Conservation (phyloP, 2,113 vertebrate genomes). For the Dasyprocta punctata region DNA sequence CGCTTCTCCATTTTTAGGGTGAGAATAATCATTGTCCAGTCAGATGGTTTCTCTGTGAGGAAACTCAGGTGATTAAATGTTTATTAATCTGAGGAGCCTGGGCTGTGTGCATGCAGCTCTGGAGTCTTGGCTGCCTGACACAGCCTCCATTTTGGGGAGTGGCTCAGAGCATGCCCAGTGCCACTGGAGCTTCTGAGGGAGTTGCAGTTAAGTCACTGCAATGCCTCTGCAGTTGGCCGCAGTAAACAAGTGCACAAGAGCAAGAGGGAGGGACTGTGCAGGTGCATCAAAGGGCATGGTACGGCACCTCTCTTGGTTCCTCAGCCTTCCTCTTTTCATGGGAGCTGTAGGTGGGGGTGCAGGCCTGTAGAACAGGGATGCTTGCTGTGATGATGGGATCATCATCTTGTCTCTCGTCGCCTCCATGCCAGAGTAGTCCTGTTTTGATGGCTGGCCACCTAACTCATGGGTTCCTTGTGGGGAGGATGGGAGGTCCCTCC, state of each 20-base stretch:
- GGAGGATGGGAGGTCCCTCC: background rate
- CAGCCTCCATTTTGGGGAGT: slow-evolving; percentile 80
- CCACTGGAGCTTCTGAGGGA: slow-evolving; percentile 77
- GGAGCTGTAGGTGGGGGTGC: background rate
- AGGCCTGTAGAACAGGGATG: slow-evolving; percentile 61
- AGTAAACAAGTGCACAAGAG: slow-evolving; percentile 79
- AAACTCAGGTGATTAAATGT: slow-evolving; percentile 48
- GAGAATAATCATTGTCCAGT: slow-evolving; percentile 68
- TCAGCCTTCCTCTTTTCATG: background rate
- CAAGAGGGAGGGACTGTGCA: slow-evolving; percentile 77
- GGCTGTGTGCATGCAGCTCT: background rate
- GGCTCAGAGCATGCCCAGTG: slow-evolving; percentile 81
- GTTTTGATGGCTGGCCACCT: slow-evolving; percentile 56
- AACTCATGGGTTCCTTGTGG: slow-evolving; percentile 62
- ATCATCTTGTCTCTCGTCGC: slow-evolving; percentile 71
- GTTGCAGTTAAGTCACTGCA: slow-evolving; percentile 82
- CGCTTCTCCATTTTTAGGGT: slow-evolving; percentile 60
- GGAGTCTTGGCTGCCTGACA: slow-evolving; percentile 65
- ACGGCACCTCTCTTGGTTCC: slow-evolving; percentile 54
- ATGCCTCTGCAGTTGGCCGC: slow-evolving; percentile 82
- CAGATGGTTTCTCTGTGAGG: slow-evolving; percentile 59
- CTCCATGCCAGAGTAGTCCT: slow-evolving; percentile 49
- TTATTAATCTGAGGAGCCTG: background rate
- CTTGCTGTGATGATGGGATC: slow-evolving; percentile 72
- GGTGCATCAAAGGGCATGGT: slow-evolving; percentile 62